Conservation (phyloP, 2,888 invertebrate species). For the Stegophylla sp. region DNA sequence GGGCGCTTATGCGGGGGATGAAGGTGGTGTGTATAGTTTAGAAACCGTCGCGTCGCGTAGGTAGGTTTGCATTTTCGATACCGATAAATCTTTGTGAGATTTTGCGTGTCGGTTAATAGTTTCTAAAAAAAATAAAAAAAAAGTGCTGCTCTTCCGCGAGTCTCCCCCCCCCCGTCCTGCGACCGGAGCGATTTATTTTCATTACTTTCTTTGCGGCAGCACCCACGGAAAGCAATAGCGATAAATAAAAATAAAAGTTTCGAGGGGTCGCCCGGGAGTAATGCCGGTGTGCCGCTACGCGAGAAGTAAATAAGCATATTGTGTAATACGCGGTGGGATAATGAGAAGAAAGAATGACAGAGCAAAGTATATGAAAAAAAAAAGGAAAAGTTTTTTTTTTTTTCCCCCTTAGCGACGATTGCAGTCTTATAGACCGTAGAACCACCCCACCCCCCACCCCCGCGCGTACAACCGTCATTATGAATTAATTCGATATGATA, state of each 20-base stretch:
- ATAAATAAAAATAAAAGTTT: slow-evolving; percentile 7
- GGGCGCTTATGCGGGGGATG: no score
- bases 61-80: no score
- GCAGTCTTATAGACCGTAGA: no score
- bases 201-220: not conserved
- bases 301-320: slow-evolving; percentile 11
- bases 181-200: not conserved
- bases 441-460: no score
- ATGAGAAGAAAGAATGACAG: not conserved
- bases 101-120: not conserved
- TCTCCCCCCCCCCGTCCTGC: not conserved
- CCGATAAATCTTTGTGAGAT: not conserved
- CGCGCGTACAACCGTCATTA: not conserved
- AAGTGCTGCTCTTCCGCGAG: no score
- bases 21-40: no score
- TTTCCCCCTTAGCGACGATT: not conserved
- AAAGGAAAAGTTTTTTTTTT: slow-evolving; percentile 19
- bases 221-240: not conserved
- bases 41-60: no score
- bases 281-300: not conserved
- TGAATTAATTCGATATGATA: slow-evolving; percentile 54
- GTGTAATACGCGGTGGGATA: slow-evolving; percentile 7
- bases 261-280: not conserved
- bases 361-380: slow-evolving; percentile 25
- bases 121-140: not conserved